Evolutionary conservation across 2,797 vertebrate species (phyloP).

Genomic region (Rhinichthys osculus): DNA sequence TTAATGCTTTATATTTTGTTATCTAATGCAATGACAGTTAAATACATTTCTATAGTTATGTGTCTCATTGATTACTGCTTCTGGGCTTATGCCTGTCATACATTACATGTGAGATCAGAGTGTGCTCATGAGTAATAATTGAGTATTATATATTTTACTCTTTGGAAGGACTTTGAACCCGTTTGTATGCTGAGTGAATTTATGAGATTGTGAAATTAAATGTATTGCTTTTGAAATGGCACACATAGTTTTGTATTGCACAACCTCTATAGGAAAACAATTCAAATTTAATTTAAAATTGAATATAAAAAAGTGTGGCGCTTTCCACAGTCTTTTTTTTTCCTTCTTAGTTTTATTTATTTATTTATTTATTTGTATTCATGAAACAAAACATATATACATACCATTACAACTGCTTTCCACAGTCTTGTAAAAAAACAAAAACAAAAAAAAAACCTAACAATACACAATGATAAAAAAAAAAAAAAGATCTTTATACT

Average conservation of each 20-base stretch:
- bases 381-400: too few relatives aligned
- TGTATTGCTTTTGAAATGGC: neutral
- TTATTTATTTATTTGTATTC: too few relatives aligned
- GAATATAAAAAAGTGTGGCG: neutral
- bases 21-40: neutral
- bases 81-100: neutral
- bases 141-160: neutral
- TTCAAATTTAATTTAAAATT: neutral
- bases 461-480: neutral
- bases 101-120: constrained; percentile 28
- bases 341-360: too few relatives aligned
- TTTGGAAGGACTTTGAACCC: constrained; percentile 30
- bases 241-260: neutral
- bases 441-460: too few relatives aligned
- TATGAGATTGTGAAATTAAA: neutral
- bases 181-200: neutral
- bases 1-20: neutral
- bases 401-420: neutral
- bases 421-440: neutral
- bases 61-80: neutral
- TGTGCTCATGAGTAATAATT: constrained; percentile 21
- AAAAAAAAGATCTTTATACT: neutral
- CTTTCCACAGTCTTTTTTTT: neutral
- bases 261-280: neutral
- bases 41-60: neutral